phyloP scores from a whole-genome alignment of 1,140 invertebrate species.

The Zaprionus taronus region DNA sequence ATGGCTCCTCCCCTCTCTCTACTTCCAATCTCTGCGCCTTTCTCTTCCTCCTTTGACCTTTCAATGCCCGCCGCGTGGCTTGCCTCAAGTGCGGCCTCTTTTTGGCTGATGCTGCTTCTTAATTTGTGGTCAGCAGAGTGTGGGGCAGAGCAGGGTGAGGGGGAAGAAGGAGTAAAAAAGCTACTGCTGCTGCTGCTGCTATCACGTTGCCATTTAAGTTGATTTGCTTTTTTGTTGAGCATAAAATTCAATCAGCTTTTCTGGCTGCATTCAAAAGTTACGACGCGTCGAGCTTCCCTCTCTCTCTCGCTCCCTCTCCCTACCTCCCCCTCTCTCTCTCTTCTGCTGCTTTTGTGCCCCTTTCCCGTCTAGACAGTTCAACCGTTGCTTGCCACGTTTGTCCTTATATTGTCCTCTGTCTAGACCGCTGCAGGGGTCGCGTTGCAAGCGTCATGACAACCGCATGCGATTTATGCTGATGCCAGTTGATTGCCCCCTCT shows the following conservation, averaged over 20 bases:
- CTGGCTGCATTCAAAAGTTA: constrained; percentile 74
- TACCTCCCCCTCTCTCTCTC: not conserved
- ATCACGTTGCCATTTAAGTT: constrained; percentile 51
- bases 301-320: constrained; percentile 16
- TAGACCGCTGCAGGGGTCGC: constrained; percentile 52
- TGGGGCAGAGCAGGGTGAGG: not conserved
- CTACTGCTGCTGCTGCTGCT: constrained; percentile 13
- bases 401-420: constrained; percentile 79
- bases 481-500: constrained; percentile 5
- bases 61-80: constrained; percentile 36
- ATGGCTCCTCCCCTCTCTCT: not conserved
- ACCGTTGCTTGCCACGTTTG: constrained; percentile 58
- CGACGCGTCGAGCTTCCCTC: constrained; percentile 43
- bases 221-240: constrained; percentile 70
- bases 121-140: constrained; percentile 31
- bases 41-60: constrained; percentile 44
- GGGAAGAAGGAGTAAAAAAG: not conserved
- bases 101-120: constrained; percentile 33
- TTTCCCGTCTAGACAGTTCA: not conserved
- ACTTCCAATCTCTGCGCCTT: too few species aligned
- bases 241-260: constrained; percentile 83
- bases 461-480: constrained; percentile 72
- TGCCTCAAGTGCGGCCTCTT: constrained; percentile 58
- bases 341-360: not conserved
- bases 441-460: constrained; percentile 71